Evolutionary conservation across 2,797 vertebrate species (phyloP), one percentile per base, ranked within the genome.

Genomic region (Coregonus sp.): DNA sequence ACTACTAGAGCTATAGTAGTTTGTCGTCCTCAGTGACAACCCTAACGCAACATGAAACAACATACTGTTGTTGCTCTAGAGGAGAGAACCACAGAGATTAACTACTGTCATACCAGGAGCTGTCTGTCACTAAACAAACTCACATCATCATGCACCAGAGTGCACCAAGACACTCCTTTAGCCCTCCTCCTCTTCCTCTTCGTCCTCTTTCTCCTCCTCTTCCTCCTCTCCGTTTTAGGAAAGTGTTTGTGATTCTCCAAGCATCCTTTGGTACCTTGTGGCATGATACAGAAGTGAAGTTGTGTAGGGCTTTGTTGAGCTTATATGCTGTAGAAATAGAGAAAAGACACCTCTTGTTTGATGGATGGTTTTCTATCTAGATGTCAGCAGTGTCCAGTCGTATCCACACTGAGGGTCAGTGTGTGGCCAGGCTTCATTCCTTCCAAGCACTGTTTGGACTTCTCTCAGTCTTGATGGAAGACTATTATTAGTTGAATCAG

Each of bases 201-300:
- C 31, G 29, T 40, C 73, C 73, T 79, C 51, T 89, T 89, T 89
- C 88, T 92, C 90, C 85, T 88, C 90, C 59, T 79, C 56, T 52
- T 73, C 63, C 77, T 88, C 81, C 88, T 90, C 89, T 90, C 88
- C 84, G 89, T 92, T 92, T 88, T 89, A 89, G 89, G 89, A 91
- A 89, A 90, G 86, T 84, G 73, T 87, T 90, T 51, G 80, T 89
- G 82, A 86, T 90, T 90, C 85, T 89, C 82, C 82, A 76, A 91
- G 82, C 88, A 82, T 89, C 88, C 92, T 88, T 83, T 84, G 84
- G 87, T 95, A 91, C 86, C 91, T 94, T 90, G 91, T 80, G 85
- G 92, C 95, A 93, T 92, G 87, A 90, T 92, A 92, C 91, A 87
- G 91, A 91, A 85, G 84, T 93, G 81, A 92, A 90, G 89, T 93